These are phyloP conservation scores for Drosophila anomalipes DNA, from an alignment of 2,888 invertebrate species.

Conservation along the genomic window DNA sequence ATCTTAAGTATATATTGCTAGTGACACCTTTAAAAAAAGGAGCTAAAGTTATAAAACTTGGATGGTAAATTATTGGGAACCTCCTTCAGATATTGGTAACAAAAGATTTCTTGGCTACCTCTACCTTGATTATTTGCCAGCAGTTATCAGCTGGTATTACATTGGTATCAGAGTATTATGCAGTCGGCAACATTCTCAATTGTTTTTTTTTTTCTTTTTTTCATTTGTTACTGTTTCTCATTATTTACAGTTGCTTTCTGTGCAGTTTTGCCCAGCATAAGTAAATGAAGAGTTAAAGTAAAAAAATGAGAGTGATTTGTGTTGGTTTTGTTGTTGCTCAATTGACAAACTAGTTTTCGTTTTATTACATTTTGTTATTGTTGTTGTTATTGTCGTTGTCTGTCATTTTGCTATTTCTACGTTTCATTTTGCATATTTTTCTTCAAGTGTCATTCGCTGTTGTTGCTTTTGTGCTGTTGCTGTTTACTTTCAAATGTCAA, in stretches of 20 bases:
- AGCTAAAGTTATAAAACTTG: not conserved
- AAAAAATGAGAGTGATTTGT: constrained; percentile 69
- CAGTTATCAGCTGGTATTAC: not conserved
- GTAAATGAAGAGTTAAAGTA: constrained; percentile 59
- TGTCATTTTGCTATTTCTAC: constrained; percentile 35
- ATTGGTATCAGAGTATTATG: not conserved
- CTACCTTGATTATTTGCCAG: not conserved
- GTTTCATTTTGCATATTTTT: constrained; percentile 70
- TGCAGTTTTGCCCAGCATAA: constrained; percentile 52
- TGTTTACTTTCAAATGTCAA: constrained; percentile 77
- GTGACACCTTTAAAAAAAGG: not conserved
- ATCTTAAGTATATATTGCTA: not conserved
- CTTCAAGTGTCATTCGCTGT: constrained; percentile 60
- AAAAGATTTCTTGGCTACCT: not conserved
- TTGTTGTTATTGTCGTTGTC: constrained; percentile 10
- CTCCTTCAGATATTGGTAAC: not conserved
- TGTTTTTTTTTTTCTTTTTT: not conserved
- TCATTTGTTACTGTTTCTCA: constrained; percentile 4
- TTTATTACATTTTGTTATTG: constrained; percentile 31
- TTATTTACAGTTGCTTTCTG: constrained; percentile 47
- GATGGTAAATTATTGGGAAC: not conserved
- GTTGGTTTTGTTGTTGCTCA: constrained; percentile 32
- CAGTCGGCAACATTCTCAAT: not conserved
- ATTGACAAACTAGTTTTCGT: constrained; percentile 56
- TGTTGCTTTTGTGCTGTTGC: constrained; percentile 19